Evolutionary conservation across 2,113 vertebrate genomes (phyloP), one percentile per base, ranked within the genome.

Genomic region (Thamnaconus septentrionalis): DNA sequence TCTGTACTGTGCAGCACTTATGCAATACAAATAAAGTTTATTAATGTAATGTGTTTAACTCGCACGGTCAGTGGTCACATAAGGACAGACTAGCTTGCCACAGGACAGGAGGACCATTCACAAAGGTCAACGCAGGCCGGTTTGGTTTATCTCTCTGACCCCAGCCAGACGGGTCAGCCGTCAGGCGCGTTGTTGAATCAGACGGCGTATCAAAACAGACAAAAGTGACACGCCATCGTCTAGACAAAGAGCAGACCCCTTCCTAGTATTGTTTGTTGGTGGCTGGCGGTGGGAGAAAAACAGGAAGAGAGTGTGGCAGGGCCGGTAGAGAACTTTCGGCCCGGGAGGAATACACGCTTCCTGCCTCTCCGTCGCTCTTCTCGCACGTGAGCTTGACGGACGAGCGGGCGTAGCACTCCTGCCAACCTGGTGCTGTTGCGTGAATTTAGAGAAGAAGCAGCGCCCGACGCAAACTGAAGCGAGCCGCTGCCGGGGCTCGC

Each of bases 251-350:
- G 69, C 70, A 66, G 73, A 79, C 74, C 78, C 79, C 85, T 92
- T 92, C 91, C 91, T 87, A 62, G 70, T 87, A 92, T 92, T 92
- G 91, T 92, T 86, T 89, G 81, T 85, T 85, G 76, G 79, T 84
- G 73, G 76, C 85, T 79, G 63, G 62, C 59, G 54, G 78, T 61
- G 62, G 71, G 54, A 72, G 82, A 89, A 91, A 92, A 92, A 92
- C 89, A 92, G 91, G 90, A 92, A 91, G 74, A 71, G 67, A 63
- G 61, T 66, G 79, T 79, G 83, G 77, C 59, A 70, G 59, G 58
- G 58, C 64, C 81, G 41, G 69, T 71, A 65, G 79, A 73, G 73
- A 64, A 31, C 18, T 43, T 41, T 44, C n/a, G 59, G 57, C 31
- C 62, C 54, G 0, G 58, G 59, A 79, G 64, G 56, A 80, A 76